A percentile compares a stretch with the other conserved stretches of the same genome.
phyloP scores from a whole-genome alignment of 2,797 vertebrate species.

The Labroides dimidiatus region DNA sequence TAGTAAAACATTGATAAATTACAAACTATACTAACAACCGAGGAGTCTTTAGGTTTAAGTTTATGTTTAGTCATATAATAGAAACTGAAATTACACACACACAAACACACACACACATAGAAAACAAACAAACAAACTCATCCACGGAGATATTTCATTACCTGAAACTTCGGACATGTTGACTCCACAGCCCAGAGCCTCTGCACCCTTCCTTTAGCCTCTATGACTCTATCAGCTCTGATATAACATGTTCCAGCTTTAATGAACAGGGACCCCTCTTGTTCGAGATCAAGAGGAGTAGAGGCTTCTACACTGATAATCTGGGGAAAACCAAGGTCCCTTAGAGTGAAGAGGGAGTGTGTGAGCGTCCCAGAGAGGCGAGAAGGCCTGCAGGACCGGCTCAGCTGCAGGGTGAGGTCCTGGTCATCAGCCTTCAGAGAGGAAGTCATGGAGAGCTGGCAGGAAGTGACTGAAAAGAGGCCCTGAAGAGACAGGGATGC shows the following conservation, averaged over 20 bases:
- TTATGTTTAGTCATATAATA: too few relatives aligned
- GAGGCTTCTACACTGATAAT: constrained; percentile 67
- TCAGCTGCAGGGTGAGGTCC: constrained; percentile 73
- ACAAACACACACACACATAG: too few relatives aligned
- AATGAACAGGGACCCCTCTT: constrained; percentile 71
- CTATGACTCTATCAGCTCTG: constrained; percentile 66
- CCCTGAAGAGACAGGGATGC: constrained; percentile 69
- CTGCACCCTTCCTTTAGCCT: constrained; percentile 48
- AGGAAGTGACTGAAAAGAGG: constrained; percentile 69
- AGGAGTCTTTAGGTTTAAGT: too few relatives aligned
- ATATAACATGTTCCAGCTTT: constrained; percentile 81
- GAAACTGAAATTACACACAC: too few relatives aligned
- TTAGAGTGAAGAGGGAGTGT: constrained; percentile 78
- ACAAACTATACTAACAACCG: too few relatives aligned
- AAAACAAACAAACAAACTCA: background rate
- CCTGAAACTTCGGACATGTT: constrained; percentile 82
- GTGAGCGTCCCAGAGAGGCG: constrained; percentile 73
- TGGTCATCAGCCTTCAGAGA: constrained; percentile 76
- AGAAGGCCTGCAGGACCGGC: constrained; percentile 68
- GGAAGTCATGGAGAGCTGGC: constrained; percentile 63
- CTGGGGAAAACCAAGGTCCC: constrained; percentile 75
- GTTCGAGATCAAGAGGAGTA: constrained; percentile 35
- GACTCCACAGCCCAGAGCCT: constrained; percentile 82
- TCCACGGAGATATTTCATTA: constrained; percentile 40
- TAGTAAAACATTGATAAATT: too few relatives aligned